Base-by-base conservation (phyloP, 2,797 vertebrate species). In the Xyrichtys novacula region DNA sequence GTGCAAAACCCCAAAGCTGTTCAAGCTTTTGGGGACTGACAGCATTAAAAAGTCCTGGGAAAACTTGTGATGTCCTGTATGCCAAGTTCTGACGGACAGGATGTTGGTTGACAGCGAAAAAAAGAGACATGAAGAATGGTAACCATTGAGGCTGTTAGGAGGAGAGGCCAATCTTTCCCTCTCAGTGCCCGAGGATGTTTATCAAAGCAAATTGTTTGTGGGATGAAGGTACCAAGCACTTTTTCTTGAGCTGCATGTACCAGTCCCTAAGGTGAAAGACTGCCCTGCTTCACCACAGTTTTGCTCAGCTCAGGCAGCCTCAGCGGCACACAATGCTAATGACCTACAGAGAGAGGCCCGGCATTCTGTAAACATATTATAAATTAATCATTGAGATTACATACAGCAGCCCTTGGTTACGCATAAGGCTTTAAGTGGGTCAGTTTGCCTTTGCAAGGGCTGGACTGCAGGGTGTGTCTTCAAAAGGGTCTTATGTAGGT, bases 311-410 rank as follows among this genome's bases (percentile, higher is more conserved):
- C 10, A 43, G 48, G 8, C 39, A 32, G 23, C 15, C 36, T 59
- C 59, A 23, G 60, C 53, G 54, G 72, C 44, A 79, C 78, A 73
- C 71, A 63, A 82, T 83, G 76, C 78, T 82, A 88, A 88, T 68
- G 62, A 76, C 64, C 53, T 57, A 60, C 40, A 54, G 65, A 61
- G 43, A 70, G 65, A 65, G 58, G 58, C 47, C 36, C 52, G 53
- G 65, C 68, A 81, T 74, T 85, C 69, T 59, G 67, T 70, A 73
- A 83, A 76, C 71, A 83, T 62, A 60, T 86, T 77, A 89, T 87
- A 65, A 83, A 91, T 91, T 50, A 86, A 90, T 85, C 78, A 91
- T 60, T 74, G 48, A 62, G 69, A 90, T 80, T 76, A 74, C 68
- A 84, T 75, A 71, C 67, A 60, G 71, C 22, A 67, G 55, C 31